phyloP scores from a whole-genome alignment of 2,797 vertebrate genomes.

The Pempheris klunzingeri region DNA sequence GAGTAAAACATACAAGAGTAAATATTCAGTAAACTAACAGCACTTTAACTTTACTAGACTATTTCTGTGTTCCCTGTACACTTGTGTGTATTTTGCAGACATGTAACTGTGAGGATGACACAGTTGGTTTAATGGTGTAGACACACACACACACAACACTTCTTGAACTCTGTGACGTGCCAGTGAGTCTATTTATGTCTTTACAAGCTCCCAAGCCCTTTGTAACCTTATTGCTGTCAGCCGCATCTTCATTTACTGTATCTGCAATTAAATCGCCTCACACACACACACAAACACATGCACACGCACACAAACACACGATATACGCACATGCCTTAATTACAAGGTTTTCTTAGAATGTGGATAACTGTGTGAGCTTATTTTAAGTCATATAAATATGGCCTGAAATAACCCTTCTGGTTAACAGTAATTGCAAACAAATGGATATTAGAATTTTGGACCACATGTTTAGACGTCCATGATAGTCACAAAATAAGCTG shows the following conservation, averaged over 20 bases:
- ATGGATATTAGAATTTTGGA: not conserved
- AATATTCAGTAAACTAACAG: not conserved
- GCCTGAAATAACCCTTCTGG: conserved; percentile 6
- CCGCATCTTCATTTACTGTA: conserved; percentile 52
- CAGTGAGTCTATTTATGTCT: conserved; percentile 41
- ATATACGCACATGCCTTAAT: conserved; percentile 5
- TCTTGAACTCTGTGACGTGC: conserved; percentile 9
- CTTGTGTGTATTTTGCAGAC: not conserved
- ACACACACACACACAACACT: not conserved
- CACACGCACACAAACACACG: not conserved
- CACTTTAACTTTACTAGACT: not conserved
- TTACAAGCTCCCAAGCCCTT: conserved; percentile 32
- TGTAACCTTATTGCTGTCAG: conserved; percentile 30
- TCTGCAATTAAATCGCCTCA: conserved; percentile 42
- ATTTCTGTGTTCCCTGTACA: not conserved
- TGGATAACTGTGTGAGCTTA: conserved; percentile 1
- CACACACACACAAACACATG: not conserved
- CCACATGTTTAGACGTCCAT: not conserved
- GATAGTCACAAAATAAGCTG: not conserved
- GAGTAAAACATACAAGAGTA: not conserved
- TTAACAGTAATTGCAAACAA: conserved; percentile 38
- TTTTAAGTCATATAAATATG: conserved; percentile 13
- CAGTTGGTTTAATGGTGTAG: not conserved
- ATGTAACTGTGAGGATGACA: conserved; percentile 13
- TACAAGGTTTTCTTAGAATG: not conserved